These are phyloP conservation scores for Cichlasoma orientale DNA, from an alignment of 2,797 vertebrate species.

Conservation along the genomic window DNA sequence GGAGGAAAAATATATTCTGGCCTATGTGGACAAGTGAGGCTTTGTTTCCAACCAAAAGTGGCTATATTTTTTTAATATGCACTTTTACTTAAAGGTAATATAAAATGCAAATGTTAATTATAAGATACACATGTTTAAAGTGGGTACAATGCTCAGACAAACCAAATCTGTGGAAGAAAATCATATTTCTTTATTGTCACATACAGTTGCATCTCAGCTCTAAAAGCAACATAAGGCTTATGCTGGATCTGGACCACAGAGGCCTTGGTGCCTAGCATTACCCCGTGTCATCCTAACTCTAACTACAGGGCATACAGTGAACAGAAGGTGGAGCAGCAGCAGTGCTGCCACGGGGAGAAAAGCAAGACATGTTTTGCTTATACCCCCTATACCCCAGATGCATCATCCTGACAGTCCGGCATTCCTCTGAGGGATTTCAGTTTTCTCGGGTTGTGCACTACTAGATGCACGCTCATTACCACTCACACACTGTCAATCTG, in stretches of 20 bases:
- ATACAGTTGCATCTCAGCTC: not conserved
- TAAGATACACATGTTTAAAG: not conserved
- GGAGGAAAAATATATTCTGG: not conserved
- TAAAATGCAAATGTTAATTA: not conserved
- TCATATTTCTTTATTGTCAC: not conserved
- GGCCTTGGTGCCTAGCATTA: not conserved
- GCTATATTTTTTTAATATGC: not conserved
- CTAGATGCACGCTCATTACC: conserved; percentile 18
- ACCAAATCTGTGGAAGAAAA: not conserved
- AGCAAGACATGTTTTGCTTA: conserved; percentile 14
- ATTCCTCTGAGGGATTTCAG: conserved; percentile 24
- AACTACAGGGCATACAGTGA: conserved; percentile 8
- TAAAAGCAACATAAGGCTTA: not conserved
- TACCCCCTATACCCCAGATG: conserved; percentile 36
- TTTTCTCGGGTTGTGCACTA: conserved; percentile 10
- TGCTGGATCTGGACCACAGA: not conserved
- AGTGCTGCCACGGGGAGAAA: conserved; percentile 10
- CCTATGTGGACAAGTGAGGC: not conserved
- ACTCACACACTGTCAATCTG: conserved; percentile 10
- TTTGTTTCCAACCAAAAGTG: not conserved
- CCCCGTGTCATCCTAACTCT: not conserved
- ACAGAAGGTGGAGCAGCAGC: conserved; percentile 31
- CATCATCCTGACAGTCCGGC: conserved; percentile 19
- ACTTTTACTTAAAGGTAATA: not conserved
- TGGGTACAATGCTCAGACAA: not conserved